Evolutionary conservation across 2,113 vertebrate genomes (phyloP).

Genomic region (Tupaia chinensis): DNA sequence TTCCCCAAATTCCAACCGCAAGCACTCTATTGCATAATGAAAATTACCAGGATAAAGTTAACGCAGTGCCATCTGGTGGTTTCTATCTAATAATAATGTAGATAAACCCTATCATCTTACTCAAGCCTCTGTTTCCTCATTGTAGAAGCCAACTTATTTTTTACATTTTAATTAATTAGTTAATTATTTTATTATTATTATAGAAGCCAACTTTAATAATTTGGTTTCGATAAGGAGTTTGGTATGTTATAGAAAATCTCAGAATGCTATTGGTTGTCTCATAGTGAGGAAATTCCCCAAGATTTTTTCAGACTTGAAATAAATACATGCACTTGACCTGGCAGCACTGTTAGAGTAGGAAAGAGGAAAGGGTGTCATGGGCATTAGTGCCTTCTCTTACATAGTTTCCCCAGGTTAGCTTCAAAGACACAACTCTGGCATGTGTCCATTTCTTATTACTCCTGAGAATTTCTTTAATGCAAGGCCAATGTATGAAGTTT

Average conservation of each 20-base stretch:
- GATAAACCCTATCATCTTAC: neutral
- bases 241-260: neutral
- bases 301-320: neutral
- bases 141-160: too few relatives aligned
- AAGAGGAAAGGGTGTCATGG: neutral
- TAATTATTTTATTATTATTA: too few relatives aligned
- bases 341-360: neutral
- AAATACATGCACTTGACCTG: neutral
- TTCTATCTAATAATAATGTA: neutral
- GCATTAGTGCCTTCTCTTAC: neutral
- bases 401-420: neutral
- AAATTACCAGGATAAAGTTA: neutral
- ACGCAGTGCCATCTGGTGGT: constrained; percentile 50
- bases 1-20: constrained; percentile 43
- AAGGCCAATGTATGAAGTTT: neutral
- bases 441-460: neutral
- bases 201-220: neutral
- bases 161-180: too few relatives aligned
- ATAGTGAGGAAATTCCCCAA: neutral
- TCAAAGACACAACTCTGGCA: neutral
- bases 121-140: neutral
- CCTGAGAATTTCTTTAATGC: neutral
- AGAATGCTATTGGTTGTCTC: neutral
- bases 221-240: neutral
- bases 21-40: neutral